Evolutionary conservation across 1,140 invertebrate species (phyloP).

Genomic region (Homarus americanus): DNA sequence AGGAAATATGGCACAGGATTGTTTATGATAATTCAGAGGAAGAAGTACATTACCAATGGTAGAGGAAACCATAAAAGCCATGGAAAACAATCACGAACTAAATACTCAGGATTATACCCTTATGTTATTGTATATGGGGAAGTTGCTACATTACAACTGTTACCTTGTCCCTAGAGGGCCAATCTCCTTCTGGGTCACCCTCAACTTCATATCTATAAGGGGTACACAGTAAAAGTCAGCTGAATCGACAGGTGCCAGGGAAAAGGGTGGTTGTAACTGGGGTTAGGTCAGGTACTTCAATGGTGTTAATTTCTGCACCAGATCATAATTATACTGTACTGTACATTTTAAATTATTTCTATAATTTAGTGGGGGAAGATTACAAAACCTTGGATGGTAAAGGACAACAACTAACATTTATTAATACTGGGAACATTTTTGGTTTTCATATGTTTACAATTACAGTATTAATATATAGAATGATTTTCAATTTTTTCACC

Average conservation of each 20-base stretch:
- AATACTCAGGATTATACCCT: no score
- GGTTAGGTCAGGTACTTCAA: not conserved
- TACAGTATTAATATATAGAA: no score
- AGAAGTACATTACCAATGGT: no score
- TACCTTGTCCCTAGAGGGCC: constrained; percentile 28
- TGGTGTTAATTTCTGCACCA: not conserved
- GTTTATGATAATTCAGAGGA: not conserved
- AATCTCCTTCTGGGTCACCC: not conserved
- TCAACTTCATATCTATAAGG: constrained; percentile 24
- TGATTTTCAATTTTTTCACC: no score
- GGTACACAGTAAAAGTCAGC: constrained; percentile 17
- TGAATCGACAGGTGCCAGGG: not conserved
- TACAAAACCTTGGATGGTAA: not conserved
- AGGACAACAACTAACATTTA: no score
- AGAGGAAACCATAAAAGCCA: no score
- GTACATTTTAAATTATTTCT: not conserved
- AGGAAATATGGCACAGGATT: not conserved
- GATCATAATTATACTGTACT: not conserved
- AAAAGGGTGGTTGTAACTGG: not conserved
- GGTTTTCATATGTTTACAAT: no score
- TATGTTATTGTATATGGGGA: not conserved
- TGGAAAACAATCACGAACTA: no score
- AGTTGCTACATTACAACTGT: not conserved
- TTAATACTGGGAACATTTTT: no score
- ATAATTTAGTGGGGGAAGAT: not conserved